These are phyloP conservation scores for Agapornis canus DNA, from an alignment of 2,797 vertebrate species.

Conservation along the genomic window DNA sequence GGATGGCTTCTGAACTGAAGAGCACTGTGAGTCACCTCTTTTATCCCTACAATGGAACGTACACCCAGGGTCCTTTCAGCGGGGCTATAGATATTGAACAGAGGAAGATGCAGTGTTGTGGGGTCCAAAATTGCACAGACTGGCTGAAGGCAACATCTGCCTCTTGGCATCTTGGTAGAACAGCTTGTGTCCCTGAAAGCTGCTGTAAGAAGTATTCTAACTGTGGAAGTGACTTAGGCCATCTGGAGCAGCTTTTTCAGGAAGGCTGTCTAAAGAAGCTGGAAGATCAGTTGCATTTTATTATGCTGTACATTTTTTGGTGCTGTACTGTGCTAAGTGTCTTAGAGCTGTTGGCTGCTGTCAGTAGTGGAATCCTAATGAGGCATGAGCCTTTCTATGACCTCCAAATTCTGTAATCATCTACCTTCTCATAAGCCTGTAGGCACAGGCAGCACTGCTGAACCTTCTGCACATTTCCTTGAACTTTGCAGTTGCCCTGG, in stretches of 20 bases:
- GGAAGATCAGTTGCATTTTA: neutral
- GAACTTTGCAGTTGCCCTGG: neutral
- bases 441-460: neutral
- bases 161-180: neutral
- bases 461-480: fast-evolving
- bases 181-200: neutral
- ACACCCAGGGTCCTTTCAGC: neutral
- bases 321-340: neutral
- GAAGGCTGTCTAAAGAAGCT: constrained; percentile 48
- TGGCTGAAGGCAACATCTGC: neutral
- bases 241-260: constrained; percentile 6
- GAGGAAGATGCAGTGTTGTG: constrained; percentile 49
- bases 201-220: constrained; percentile 31
- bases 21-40: neutral
- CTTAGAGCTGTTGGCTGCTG: constrained; percentile 18
- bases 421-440: neutral
- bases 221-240: neutral
- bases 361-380: constrained; percentile 49
- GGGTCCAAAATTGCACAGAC: constrained; percentile 42
- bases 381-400: neutral
- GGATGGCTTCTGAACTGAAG: neutral
- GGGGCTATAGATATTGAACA: neutral
- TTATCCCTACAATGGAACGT: neutral
- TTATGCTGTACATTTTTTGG: neutral
- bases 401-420: neutral